Base-by-base conservation (phyloP, 2,888 invertebrate genomes). In the Nemurella pictetii region DNA sequence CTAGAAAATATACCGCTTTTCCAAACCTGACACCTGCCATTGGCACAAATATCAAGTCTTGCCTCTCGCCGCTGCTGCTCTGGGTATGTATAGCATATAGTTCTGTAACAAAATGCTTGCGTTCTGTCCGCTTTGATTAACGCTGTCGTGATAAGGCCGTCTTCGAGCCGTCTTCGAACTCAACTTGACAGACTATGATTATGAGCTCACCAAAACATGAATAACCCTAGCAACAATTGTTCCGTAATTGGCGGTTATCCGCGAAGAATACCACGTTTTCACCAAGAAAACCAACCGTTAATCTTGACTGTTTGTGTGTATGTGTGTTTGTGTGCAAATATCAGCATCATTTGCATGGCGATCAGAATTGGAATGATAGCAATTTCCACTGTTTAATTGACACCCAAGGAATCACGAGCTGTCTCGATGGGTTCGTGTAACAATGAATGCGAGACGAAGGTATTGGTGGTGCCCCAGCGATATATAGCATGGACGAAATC, bases 171-270 rank as follows among this genome's bases (percentile, higher is more conserved):
- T 4, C 28, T 27, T 75, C 3, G 28, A 27, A 75, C 75, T 12
- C 2, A n/a, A n/a, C 28, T 75, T 75, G 75, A 75, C 75, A 75
- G 27, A 75, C 75, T 75, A 75, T 75, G 75, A 75, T 75, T 75
- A 75, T 75, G 28, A 25, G 7, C 28, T 75, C 27, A 27, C 27
- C 26, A 75, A 75, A 75, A 12, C 28, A 75, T 26, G 26, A 75
- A 75, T 75, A 75, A 9, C 26, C 26, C n/a, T 75, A 20, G 26
- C 75, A 25, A 75, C 9, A 20, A n/a, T 27, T 3, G 0, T 75
- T 27, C 12, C 2, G 75, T 75, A 75, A 75, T 75, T 75, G 75
- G 28, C 15, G 75, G 75, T 75, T 75, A 28, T 26, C 2, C 26
- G 5, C 27, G 15, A 27, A 12, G 75, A 75, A 75, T 75, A 12